phyloP scores from a whole-genome alignment of 1,140 invertebrate species.

The Adelges cooleyi region DNA sequence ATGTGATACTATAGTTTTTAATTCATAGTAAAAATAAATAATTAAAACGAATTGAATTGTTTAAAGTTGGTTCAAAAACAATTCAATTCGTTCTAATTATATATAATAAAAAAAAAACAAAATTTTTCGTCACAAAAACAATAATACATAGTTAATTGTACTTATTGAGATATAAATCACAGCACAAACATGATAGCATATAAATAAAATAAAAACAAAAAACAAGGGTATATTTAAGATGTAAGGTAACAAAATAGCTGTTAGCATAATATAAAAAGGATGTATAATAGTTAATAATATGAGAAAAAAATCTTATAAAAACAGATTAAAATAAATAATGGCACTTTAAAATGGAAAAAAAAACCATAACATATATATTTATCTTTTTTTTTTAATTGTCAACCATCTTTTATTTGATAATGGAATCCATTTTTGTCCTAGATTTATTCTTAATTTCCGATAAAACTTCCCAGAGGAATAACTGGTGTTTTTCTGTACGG shows the following conservation, averaged over 20 bases:
- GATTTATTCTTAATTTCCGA: neutral
- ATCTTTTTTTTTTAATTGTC: conserved; percentile 5
- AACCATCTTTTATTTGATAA: too few relatives aligned
- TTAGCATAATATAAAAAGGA: too few relatives aligned
- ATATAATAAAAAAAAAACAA: too few relatives aligned
- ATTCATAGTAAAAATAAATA: too few relatives aligned
- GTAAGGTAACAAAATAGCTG: conserved; percentile 27
- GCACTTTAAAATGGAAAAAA: neutral
- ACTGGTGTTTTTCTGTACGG: conserved; percentile 12
- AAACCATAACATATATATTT: neutral
- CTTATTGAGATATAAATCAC: conserved; percentile 18
- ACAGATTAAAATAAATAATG: neutral
- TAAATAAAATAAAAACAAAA: conserved; percentile 2
- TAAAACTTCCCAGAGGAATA: conserved; percentile 17
- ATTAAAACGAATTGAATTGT: too few relatives aligned
- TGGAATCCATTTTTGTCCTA: neutral
- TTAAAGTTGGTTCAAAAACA: too few relatives aligned
- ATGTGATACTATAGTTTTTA: too few relatives aligned
- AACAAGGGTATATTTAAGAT: neutral
- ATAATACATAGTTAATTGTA: too few relatives aligned
- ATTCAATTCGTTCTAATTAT: too few relatives aligned
- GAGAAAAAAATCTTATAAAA: neutral
- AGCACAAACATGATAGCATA: neutral
- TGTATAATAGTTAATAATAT: neutral
- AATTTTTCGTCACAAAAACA: too few relatives aligned